Percentiles rank a stretch among this genome's conserved stretches.
These are phyloP conservation scores for Stenolophus ochropezus DNA, from an alignment of 2,888 invertebrate genomes.

Conservation along the genomic window DNA sequence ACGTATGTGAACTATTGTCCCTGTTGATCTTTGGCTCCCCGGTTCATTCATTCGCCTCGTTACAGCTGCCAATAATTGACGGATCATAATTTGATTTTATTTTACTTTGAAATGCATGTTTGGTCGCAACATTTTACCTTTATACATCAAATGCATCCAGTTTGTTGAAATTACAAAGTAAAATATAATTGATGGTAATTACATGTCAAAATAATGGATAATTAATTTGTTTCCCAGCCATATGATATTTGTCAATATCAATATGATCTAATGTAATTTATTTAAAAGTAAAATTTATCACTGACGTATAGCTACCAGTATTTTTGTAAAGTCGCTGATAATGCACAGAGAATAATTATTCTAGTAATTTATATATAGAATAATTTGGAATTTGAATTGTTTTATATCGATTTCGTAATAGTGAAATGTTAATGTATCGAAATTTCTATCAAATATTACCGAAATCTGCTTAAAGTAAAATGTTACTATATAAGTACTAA, in stretches of 20 bases:
- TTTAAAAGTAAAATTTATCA: neutral
- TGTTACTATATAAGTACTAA: too few relatives aligned
- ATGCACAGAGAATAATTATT: neutral
- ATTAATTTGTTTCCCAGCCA: neutral
- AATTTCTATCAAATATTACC: too few relatives aligned
- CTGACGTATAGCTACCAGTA: neutral
- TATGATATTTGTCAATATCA: neutral
- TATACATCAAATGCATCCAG: neutral
- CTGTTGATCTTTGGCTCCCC: too few relatives aligned
- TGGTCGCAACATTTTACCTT: neutral
- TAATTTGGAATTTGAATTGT: too few relatives aligned
- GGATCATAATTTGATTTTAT: conserved; percentile 1
- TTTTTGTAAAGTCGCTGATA: neutral
- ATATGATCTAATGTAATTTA: neutral
- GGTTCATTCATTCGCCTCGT: neutral
- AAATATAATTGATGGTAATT: neutral
- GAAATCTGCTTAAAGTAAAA: too few relatives aligned
- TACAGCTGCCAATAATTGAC: neutral
- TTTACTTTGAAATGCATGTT: neutral
- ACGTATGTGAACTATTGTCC: too few relatives aligned
- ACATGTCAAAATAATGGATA: neutral
- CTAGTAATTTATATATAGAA: neutral
- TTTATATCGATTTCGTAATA: too few relatives aligned
- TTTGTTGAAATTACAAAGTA: neutral
- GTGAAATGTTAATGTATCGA: too few relatives aligned